Percentiles rank a stretch among this genome's conserved stretches.
These are phyloP conservation scores for Elachura formosa DNA, from an alignment of 2,113 vertebrate genomes.

Conservation along the genomic window DNA sequence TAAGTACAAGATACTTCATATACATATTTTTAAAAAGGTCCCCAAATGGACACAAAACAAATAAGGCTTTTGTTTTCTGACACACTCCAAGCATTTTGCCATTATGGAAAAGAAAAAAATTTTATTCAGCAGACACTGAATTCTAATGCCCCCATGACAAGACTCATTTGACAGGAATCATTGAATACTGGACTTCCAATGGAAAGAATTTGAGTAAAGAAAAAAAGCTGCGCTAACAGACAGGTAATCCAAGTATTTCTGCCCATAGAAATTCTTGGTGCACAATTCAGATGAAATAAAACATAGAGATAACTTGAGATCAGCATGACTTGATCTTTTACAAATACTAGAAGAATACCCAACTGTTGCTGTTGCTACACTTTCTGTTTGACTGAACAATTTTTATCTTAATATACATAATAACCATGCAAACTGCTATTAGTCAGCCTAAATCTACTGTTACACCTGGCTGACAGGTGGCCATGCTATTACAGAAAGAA, in stretches of 20 bases:
- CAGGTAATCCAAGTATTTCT: background rate
- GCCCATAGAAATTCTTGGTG: background rate
- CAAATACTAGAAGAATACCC: background rate
- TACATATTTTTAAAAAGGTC: background rate
- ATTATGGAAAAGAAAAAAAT: background rate
- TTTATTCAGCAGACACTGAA: background rate
- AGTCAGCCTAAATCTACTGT: background rate
- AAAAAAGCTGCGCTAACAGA: background rate
- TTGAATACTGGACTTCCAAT: background rate
- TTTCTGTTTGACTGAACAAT: background rate
- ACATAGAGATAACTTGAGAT: background rate
- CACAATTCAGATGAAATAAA: background rate
- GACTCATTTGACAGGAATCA: background rate
- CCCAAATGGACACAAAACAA: background rate
- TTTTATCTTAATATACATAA: background rate
- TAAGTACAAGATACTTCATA: background rate
- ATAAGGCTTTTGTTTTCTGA: background rate
- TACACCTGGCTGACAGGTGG: background rate
- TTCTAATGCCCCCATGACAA: background rate
- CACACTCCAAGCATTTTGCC: background rate
- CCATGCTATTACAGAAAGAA: background rate
- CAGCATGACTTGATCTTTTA: background rate
- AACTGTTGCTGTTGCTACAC: background rate
- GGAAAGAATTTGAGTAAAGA: background rate
- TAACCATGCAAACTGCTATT: background rate